phyloP scores from a whole-genome alignment of 30 jellyfish, hydroid and myxozoan genomes.

The Turritopsis dohrnii region DNA sequence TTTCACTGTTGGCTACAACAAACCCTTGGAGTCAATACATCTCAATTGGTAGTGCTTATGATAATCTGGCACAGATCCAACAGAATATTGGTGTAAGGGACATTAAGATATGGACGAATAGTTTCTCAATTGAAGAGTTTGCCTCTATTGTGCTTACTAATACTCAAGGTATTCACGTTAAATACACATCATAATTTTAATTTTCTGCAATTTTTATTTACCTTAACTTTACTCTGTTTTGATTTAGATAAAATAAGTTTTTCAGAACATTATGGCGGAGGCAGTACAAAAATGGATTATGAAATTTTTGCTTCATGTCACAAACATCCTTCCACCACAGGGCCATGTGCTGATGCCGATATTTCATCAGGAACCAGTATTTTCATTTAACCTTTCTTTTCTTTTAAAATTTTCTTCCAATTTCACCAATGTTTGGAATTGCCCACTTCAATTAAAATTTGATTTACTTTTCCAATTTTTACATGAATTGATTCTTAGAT shows the following conservation, averaged over 20 bases:
- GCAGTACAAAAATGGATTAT: not conserved
- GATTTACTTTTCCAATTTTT: too few relatives aligned
- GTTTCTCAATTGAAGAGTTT: not conserved
- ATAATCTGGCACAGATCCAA: not conserved
- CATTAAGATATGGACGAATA: not conserved
- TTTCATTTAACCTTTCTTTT: not conserved
- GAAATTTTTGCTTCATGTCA: not conserved
- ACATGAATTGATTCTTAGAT: not conserved
- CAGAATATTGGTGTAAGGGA: not conserved
- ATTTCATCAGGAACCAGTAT: not conserved
- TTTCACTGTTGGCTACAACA: not conserved
- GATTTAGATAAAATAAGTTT: not conserved
- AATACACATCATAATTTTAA: not conserved
- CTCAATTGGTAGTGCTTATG: not conserved
- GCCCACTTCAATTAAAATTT: not conserved
- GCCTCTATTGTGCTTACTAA: not conserved
- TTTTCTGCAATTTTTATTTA: not conserved
- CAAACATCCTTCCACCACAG: slow-evolving; percentile 8
- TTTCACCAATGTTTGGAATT: not conserved
- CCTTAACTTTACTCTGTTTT: not conserved
- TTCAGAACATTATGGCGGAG: not conserved
- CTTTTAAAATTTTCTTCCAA: not conserved
- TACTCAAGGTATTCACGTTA: not conserved
- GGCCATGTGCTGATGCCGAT: slow-evolving; percentile 1
- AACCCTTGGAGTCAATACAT: not conserved